phyloP scores from a whole-genome alignment of 2,888 invertebrate species.

The Acleris emargana region DNA sequence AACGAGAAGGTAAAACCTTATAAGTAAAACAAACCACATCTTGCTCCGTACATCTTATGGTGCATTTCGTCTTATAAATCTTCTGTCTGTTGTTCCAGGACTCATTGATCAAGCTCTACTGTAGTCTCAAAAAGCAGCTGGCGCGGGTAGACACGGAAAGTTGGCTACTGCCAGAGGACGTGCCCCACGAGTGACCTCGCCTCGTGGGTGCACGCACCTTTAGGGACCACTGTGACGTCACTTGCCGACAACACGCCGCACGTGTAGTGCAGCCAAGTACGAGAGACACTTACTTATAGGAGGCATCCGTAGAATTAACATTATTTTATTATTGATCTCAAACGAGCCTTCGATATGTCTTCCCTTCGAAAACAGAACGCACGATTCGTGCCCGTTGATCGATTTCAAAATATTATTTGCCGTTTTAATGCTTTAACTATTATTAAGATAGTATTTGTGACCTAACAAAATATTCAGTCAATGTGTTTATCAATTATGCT shows the following conservation, averaged over 20 bases:
- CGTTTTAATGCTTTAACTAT: conserved; percentile 25
- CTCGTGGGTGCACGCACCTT: conserved; percentile 17
- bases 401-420: conserved; percentile 35
- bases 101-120: conserved; percentile 86
- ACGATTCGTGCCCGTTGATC: conserved; percentile 24
- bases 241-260: neutral
- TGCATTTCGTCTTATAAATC: no score
- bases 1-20: conserved; percentile 85
- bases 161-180: conserved; percentile 79
- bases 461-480: conserved; percentile 23
- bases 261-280: conserved; percentile 15
- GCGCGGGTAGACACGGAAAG: conserved; percentile 81
- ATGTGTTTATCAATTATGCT: conserved; percentile 11
- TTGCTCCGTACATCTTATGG: no score
- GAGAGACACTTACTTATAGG: conserved; percentile 16
- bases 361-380: conserved; percentile 30
- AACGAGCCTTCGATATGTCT: conserved; percentile 45
- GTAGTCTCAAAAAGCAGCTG: conserved; percentile 86
- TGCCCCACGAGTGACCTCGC: conserved; percentile 72
- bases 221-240: conserved; percentile 32
- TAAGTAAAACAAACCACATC: neutral
- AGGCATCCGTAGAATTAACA: conserved; percentile 39
- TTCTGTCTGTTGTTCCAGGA: conserved; percentile 73
- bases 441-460: conserved; percentile 27
- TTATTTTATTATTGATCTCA: conserved; percentile 53